Percentiles rank a stretch among this genome's conserved stretches.
These are phyloP conservation scores for Spodoptera littoralis DNA, from an alignment of 2,888 invertebrate genomes.

Conservation along the genomic window DNA sequence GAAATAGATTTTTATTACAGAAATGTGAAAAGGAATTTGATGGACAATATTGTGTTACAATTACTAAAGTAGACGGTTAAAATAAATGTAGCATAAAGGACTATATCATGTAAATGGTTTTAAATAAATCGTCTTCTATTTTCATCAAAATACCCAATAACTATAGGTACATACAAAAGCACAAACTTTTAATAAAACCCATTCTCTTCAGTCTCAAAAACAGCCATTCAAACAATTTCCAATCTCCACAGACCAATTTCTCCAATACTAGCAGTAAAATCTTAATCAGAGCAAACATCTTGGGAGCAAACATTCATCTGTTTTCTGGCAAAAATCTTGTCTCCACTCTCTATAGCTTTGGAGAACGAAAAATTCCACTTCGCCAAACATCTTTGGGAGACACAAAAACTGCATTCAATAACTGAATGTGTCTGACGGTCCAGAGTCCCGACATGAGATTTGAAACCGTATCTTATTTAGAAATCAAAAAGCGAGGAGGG, in stretches of 20 bases:
- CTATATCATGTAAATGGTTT: too few relatives aligned
- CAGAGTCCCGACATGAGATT: conserved; percentile 66
- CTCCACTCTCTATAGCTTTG: conserved; percentile 36
- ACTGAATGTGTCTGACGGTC: conserved; percentile 57
- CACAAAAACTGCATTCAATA: conserved; percentile 66
- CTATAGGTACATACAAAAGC: not conserved
- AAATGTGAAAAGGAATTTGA: conserved; percentile 1
- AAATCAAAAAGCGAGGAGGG: conserved; percentile 71
- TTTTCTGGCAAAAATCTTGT: conserved; percentile 45
- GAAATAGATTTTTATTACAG: conserved; percentile 16
- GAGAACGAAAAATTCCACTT: conserved; percentile 52
- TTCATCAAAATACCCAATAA: too few relatives aligned
- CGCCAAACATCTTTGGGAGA: conserved; percentile 46
- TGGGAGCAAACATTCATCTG: conserved; percentile 46
- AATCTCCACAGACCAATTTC: conserved; percentile 37
- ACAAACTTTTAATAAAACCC: conserved; percentile 29
- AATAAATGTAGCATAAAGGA: too few relatives aligned
- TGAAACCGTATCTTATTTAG: conserved; percentile 80
- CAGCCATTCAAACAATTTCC: conserved; percentile 26
- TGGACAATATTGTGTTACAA: conserved; percentile 1
- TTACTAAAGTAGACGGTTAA: too few relatives aligned
- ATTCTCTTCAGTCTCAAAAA: conserved; percentile 20
- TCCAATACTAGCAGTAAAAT: conserved; percentile 48
- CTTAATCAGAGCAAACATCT: conserved; percentile 50
- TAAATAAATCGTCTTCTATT: too few relatives aligned